A percentile compares a stretch with the other conserved stretches of the same genome.
Evolutionary conservation across 2,113 vertebrate genomes (phyloP).

Genomic region (Chloropsis cyanopogon): DNA sequence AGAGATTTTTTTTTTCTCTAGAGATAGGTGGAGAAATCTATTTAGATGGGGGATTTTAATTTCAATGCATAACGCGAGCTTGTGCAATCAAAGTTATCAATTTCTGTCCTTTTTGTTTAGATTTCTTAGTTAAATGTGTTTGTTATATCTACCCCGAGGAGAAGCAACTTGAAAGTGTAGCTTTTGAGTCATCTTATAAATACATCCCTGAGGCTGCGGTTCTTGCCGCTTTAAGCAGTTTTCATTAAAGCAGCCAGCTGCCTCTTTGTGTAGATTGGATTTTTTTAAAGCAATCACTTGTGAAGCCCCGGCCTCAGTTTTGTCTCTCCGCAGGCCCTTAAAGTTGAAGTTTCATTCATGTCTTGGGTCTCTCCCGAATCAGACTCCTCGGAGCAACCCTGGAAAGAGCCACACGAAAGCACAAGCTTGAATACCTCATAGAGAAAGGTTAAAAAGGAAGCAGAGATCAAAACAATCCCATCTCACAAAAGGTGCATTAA

Average conservation of each 20-base stretch:
- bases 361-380: constrained; percentile 46
- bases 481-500: constrained; percentile 67
- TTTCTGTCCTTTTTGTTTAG: constrained; percentile 67
- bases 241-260: constrained; percentile 79
- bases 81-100: constrained; percentile 65
- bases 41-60: constrained; percentile 39
- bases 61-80: constrained; percentile 46
- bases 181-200: constrained; percentile 74
- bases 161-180: constrained; percentile 71
- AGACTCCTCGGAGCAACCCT: constrained; percentile 47
- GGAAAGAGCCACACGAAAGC: constrained; percentile 58
- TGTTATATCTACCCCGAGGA: constrained; percentile 69
- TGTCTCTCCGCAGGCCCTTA: constrained; percentile 75
- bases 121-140: constrained; percentile 69
- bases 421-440: constrained; percentile 51
- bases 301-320: constrained; percentile 73
- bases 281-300: constrained; percentile 72
- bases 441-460: constrained; percentile 68
- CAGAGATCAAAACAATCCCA: constrained; percentile 62
- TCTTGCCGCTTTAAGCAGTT: constrained; percentile 75
- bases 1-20: constrained; percentile 1
- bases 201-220: constrained; percentile 69
- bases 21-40: constrained; percentile 45
- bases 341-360: constrained; percentile 76
- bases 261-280: constrained; percentile 76